Evolutionary conservation across 1,140 invertebrate species (phyloP).

Genomic region (Plectrocnemia conspersa): DNA sequence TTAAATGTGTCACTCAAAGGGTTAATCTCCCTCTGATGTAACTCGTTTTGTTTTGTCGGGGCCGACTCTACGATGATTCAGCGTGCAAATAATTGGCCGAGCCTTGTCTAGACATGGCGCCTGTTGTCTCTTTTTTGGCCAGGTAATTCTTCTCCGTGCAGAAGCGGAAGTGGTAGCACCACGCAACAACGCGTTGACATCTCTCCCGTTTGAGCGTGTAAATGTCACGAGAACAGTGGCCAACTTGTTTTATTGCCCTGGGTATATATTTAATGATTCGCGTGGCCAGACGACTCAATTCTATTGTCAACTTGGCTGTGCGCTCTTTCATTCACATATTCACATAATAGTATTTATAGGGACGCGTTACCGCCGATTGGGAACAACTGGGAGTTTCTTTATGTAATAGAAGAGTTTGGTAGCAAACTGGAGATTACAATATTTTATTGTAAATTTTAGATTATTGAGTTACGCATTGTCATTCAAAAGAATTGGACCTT

Average conservation of each 20-base stretch:
- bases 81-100: too few relatives aligned
- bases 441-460: too few relatives aligned
- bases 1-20: too few relatives aligned
- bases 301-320: background rate
- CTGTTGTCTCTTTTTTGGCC: background rate
- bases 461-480: too few relatives aligned
- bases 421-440: too few relatives aligned
- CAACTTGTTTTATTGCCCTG: slow-evolving; percentile 5
- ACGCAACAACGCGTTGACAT: slow-evolving; percentile 1
- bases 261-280: background rate
- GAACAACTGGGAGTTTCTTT: too few relatives aligned
- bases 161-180: background rate
- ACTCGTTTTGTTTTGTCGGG: too few relatives aligned
- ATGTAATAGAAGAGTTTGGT: too few relatives aligned
- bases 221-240: slow-evolving; percentile 4
- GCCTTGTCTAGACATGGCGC: background rate
- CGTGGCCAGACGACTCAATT: background rate
- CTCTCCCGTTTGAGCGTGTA: slow-evolving; percentile 1
- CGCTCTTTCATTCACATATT: slow-evolving; percentile 1
- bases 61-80: too few relatives aligned
- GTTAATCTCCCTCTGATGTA: too few relatives aligned
- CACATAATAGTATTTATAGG: background rate
- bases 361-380: background rate
- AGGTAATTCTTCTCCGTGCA: too few relatives aligned
- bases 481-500: too few relatives aligned